Conservation (phyloP, 2,797 vertebrate species). For the Chromis chromis region DNA sequence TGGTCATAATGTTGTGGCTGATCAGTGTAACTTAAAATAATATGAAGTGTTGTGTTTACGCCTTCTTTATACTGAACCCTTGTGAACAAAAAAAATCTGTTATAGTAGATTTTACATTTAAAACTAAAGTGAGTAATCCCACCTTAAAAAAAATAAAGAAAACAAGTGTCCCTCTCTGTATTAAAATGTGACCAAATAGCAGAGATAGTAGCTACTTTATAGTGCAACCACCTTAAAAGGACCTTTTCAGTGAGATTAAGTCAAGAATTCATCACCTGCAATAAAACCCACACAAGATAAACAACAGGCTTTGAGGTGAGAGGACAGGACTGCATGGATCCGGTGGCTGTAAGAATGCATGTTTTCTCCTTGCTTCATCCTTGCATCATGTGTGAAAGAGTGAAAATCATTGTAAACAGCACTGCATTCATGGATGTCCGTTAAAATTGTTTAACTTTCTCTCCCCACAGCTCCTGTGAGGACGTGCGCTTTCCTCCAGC, state of each 20-base stretch:
- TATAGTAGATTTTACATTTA: background rate
- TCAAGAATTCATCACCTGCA: constrained; percentile 2
- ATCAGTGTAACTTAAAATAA: background rate
- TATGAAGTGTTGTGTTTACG: background rate
- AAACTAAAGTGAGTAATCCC: background rate
- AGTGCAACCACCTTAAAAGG: no score
- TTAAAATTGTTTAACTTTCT: constrained; percentile 11
- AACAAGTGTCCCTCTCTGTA: no score
- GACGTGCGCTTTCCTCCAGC: background rate
- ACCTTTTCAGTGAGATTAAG: background rate
- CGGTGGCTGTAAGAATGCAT: background rate
- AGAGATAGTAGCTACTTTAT: no score
- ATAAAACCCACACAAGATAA: constrained; percentile 5
- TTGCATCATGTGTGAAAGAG: background rate
- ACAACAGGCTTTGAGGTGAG: background rate
- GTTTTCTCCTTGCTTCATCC: background rate
- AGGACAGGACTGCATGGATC: background rate
- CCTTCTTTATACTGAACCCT: background rate
- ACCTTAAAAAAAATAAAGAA: background rate
- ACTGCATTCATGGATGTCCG: background rate
- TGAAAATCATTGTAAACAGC: background rate
- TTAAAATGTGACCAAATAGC: no score
- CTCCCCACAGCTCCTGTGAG: no score
- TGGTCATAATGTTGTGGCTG: no score
- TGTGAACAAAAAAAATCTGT: background rate